phyloP scores from a whole-genome alignment of 2,888 invertebrate species.

The Troilus luridus region DNA sequence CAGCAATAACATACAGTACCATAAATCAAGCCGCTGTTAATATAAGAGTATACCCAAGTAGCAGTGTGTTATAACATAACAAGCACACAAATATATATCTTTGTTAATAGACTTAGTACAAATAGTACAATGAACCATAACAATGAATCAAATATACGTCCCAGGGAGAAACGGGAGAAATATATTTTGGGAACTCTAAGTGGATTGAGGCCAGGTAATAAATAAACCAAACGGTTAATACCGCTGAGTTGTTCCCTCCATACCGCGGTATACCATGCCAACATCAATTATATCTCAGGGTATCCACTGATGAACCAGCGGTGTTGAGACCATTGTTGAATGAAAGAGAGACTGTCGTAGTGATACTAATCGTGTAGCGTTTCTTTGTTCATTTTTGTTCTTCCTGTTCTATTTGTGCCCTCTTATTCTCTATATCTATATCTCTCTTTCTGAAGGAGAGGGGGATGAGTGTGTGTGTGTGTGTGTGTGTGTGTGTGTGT shows the following conservation, averaged over 20 bases:
- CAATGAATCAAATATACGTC: slow-evolving; percentile 9
- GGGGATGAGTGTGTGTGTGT: no score
- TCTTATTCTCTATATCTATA: background rate
- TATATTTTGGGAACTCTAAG: slow-evolving; percentile 21
- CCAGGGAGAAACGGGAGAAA: background rate
- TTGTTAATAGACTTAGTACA: no score
- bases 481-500: no score
- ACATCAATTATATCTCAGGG: background rate
- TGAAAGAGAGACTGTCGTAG: background rate
- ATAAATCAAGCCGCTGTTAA: no score
- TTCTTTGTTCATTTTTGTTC: slow-evolving; percentile 10
- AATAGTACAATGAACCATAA: background rate
- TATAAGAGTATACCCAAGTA: background rate
- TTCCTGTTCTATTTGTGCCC: background rate
- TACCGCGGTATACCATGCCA: background rate
- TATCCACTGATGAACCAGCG: background rate
- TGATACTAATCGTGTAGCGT: background rate
- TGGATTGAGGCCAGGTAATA: slow-evolving; percentile 36
- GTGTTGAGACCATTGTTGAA: background rate
- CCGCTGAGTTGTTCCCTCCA: background rate
- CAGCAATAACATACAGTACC: no score
- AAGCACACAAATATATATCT: background rate
- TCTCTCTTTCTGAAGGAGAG: no score
- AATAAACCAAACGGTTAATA: slow-evolving; percentile 12
- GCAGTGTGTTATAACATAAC: background rate